These are phyloP conservation scores for Drosophila merina DNA, from an alignment of 2,888 invertebrate genomes.

Conservation along the genomic window DNA sequence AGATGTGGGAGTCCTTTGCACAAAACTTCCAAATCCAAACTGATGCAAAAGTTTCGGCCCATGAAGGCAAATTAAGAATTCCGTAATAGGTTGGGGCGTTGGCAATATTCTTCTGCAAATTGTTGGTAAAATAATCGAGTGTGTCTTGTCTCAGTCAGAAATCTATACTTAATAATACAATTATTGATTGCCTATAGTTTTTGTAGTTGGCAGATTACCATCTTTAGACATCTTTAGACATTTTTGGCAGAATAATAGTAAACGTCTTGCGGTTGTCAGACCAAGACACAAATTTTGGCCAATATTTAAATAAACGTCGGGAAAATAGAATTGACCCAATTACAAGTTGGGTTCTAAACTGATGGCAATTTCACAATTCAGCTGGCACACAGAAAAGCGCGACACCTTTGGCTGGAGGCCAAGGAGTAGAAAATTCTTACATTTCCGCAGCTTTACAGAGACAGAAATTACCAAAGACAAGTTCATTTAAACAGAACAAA, in stretches of 20 bases:
- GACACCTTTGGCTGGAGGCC: conserved; percentile 67
- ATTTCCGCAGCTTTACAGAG: neutral
- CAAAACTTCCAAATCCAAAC: conserved; percentile 60
- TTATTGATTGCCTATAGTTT: neutral
- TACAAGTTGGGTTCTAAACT: conserved; percentile 59
- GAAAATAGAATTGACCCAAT: conserved; percentile 68
- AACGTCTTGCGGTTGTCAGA: conserved; percentile 64
- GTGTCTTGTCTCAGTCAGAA: neutral
- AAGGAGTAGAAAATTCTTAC: conserved; percentile 27
- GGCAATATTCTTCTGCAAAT: neutral
- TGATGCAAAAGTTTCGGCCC: conserved; percentile 50
- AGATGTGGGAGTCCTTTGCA: conserved; percentile 53
- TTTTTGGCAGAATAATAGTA: conserved; percentile 74
- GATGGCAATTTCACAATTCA: conserved; percentile 70
- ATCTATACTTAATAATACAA: no score
- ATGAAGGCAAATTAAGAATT: conserved; percentile 48
- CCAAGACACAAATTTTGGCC: conserved; percentile 39
- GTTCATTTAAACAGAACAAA: neutral
- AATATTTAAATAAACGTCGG: conserved; percentile 54
- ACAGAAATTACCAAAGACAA: neutral
- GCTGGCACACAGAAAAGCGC: conserved; percentile 51
- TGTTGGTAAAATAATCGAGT: neutral
- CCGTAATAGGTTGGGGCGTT: conserved; percentile 39
- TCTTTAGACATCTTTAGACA: conserved; percentile 43
- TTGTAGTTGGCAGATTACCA: conserved; percentile 55